Percentiles rank a stretch among this genome's conserved stretches.
Evolutionary conservation across 2,797 vertebrate genomes (phyloP).

Genomic region (Nannoperca obscura): DNA sequence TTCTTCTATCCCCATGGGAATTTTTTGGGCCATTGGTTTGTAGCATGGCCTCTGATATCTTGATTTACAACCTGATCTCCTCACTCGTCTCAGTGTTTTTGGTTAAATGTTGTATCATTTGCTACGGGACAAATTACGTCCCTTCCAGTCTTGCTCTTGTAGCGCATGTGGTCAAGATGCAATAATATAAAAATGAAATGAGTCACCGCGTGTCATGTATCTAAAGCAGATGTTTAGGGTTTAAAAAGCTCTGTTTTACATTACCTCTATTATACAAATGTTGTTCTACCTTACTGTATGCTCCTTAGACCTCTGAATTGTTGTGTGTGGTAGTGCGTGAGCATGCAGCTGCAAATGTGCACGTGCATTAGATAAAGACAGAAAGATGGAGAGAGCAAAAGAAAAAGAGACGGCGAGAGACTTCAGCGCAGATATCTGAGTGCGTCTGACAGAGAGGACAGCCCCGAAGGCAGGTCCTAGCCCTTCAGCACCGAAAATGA

Average conservation of each 20-base stretch:
- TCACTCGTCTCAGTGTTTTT: constrained; percentile 27
- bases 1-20: constrained; percentile 33
- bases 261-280: constrained; percentile 14
- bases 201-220: constrained; percentile 30
- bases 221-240: constrained; percentile 49
- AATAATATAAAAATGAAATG: constrained; percentile 41
- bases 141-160: constrained; percentile 36
- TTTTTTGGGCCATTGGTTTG: constrained; percentile 59
- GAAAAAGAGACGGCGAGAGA: constrained; percentile 74
- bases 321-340: constrained; percentile 34
- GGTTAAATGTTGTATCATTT: constrained; percentile 40
- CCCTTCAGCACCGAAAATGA: constrained; percentile 85
- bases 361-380: constrained; percentile 62
- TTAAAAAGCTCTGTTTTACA: constrained; percentile 16
- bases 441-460: constrained; percentile 87
- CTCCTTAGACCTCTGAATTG: constrained; percentile 17
- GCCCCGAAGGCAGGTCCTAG: constrained; percentile 82
- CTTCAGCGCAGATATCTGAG: constrained; percentile 83
- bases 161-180: constrained; percentile 46
- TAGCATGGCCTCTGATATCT: constrained; percentile 59
- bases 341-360: constrained; percentile 54
- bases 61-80: constrained; percentile 57
- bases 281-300: constrained; percentile 36
- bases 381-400: constrained; percentile 68
- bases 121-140: constrained; percentile 51